Conservation (phyloP, 2,113 vertebrate species). For the Caranx melampygus region DNA sequence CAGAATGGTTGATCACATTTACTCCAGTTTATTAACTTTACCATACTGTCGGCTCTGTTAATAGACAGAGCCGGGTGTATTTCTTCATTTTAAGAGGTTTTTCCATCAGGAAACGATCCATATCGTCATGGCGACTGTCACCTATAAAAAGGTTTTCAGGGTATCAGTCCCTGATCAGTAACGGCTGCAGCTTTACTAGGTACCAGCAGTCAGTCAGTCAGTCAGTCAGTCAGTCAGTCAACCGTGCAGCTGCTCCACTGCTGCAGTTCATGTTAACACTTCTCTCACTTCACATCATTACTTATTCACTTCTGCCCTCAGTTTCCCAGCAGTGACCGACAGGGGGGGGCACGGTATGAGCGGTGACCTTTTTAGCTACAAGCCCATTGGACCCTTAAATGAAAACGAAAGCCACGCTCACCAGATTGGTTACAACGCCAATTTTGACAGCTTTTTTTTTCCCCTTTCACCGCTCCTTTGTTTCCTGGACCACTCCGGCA, state of each 20-base stretch:
- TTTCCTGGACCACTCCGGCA: constrained; percentile 19
- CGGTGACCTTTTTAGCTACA: constrained; percentile 52
- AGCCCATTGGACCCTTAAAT: constrained; percentile 55
- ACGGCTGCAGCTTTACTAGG: accelerated
- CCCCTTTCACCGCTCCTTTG: neutral
- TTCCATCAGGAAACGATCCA: neutral
- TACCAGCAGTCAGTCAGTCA: neutral
- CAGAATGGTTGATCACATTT: too few species aligned
- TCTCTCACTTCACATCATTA: constrained; percentile 20
- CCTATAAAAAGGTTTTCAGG: neutral
- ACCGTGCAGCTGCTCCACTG: constrained; percentile 4
- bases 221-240: too few species aligned
- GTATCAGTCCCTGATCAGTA: neutral
- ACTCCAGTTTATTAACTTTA: too few species aligned
- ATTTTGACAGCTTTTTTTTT: constrained; percentile 23
- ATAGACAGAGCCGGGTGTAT: too few species aligned
- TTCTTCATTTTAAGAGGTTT: too few species aligned
- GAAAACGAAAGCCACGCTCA: constrained; percentile 56
- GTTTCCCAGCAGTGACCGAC: constrained; percentile 25
- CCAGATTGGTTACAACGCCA: constrained; percentile 33
- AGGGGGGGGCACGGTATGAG: constrained; percentile 20
- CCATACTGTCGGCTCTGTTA: too few species aligned
- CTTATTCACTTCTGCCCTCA: constrained; percentile 1
- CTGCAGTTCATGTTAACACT: constrained; percentile 31
- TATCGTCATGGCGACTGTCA: neutral